phyloP scores from a whole-genome alignment of 2,888 invertebrate species.

The Hirtodrosophila confusa region DNA sequence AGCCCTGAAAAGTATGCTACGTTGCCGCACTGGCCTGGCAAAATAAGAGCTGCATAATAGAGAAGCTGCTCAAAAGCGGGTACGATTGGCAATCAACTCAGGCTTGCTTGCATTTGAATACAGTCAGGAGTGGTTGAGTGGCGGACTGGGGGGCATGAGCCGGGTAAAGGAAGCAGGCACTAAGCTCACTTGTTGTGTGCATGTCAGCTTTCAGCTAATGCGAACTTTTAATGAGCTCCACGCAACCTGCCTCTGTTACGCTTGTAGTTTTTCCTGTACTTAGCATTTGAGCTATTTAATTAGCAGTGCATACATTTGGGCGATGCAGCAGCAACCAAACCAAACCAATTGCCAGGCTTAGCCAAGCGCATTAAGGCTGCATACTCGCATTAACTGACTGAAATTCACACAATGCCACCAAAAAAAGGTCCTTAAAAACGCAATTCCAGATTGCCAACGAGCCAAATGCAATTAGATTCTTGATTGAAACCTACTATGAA shows the following conservation, averaged over 20 bases:
- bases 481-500: too few relatives aligned
- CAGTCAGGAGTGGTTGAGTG: neutral
- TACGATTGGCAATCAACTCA: conserved; percentile 44
- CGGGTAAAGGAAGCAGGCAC: neutral
- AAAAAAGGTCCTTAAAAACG: neutral
- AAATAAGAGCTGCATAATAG: conserved; percentile 15
- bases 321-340: neutral
- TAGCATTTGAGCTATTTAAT: conserved; percentile 34
- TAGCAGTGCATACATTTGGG: conserved; percentile 37
- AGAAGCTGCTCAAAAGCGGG: conserved; percentile 25
- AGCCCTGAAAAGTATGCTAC: conserved; percentile 39
- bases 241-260: conserved; percentile 2
- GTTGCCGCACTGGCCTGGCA: conserved; percentile 8
- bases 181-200: conserved; percentile 26
- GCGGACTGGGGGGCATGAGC: too few relatives aligned
- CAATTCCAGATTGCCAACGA: too few relatives aligned
- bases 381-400: conserved; percentile 1
- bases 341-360: conserved; percentile 14
- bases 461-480: too few relatives aligned
- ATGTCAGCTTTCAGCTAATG: conserved; percentile 22
- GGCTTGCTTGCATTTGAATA: conserved; percentile 29
- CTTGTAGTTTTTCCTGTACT: conserved; percentile 5
- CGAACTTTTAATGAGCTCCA: conserved; percentile 47
- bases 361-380: conserved; percentile 5
- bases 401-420: neutral